Percentiles rank a stretch among this genome's conserved stretches.
phyloP scores from a whole-genome alignment of 2,888 invertebrate genomes.

The Thecophora atra region DNA sequence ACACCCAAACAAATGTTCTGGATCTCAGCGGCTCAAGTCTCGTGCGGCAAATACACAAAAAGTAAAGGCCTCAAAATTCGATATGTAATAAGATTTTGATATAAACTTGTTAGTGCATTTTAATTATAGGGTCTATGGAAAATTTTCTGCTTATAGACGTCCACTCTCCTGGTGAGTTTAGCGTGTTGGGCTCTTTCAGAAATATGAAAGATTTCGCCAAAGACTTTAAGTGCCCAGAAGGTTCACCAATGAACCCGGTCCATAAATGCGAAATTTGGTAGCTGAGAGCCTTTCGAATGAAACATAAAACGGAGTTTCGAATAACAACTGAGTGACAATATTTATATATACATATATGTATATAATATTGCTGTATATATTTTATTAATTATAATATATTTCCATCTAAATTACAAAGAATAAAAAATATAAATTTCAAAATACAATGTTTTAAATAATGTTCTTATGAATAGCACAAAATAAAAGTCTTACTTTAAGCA shows the following conservation, averaged over 20 bases:
- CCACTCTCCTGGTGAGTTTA: constrained; percentile 79
- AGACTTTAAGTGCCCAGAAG: constrained; percentile 87
- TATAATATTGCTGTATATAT: no score
- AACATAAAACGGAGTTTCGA: no score
- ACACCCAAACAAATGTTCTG: constrained; percentile 81
- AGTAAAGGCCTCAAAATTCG: constrained; percentile 51
- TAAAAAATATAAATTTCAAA: no score
- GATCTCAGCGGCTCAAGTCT: constrained; percentile 85
- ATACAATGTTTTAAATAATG: no score
- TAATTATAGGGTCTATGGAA: no score
- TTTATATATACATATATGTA: no score
- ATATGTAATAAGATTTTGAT: constrained; percentile 3
- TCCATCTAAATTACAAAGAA: no score
- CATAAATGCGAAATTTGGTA: constrained; percentile 93
- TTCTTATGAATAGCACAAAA: no score
- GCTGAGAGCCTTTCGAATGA: constrained; percentile 20
- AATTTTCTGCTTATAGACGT: constrained; percentile 84
- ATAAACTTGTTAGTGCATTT: no score
- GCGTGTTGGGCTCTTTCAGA: constrained; percentile 90
- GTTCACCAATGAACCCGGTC: constrained; percentile 91
- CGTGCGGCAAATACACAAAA: constrained; percentile 84
- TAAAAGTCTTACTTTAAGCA: no score
- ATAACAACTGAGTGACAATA: no score
- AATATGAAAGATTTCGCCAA: constrained; percentile 91
- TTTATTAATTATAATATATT: no score